These are phyloP conservation scores for Bubo bubo DNA, from an alignment of 2,113 vertebrate species.

Conservation along the genomic window DNA sequence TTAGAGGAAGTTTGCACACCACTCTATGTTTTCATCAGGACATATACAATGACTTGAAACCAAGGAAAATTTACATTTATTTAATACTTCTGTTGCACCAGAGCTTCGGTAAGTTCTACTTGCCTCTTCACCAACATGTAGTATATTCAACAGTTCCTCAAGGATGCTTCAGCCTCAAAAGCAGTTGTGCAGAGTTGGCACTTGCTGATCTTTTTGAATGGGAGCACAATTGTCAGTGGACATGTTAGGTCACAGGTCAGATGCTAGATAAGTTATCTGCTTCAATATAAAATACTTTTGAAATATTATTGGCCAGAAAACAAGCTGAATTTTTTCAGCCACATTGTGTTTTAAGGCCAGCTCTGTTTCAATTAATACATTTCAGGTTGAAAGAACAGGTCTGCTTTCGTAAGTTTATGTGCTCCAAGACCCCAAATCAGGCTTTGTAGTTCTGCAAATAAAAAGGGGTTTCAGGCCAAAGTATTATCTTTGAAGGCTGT, in stretches of 20 bases:
- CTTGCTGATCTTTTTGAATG: neutral
- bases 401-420: neutral
- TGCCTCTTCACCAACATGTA: neutral
- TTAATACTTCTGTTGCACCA: neutral
- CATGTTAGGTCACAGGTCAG: neutral
- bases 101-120: neutral
- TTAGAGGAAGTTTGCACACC: neutral
- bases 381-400: neutral
- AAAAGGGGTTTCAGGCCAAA: neutral
- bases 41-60: neutral
- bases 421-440: neutral
- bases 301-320: neutral
- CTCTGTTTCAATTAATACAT: neutral
- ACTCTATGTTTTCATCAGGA: neutral
- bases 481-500: neutral
- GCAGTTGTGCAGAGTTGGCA: neutral
- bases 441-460: neutral
- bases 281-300: neutral
- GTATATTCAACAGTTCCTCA: neutral
- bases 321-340: neutral
- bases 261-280: neutral
- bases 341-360: neutral
- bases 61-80: neutral
- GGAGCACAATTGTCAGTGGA: neutral
- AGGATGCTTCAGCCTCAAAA: neutral